A percentile compares a stretch with the other conserved stretches of the same genome.
phyloP scores from a whole-genome alignment of 2,888 invertebrate genomes.

The Galerucella nymphaeae region DNA sequence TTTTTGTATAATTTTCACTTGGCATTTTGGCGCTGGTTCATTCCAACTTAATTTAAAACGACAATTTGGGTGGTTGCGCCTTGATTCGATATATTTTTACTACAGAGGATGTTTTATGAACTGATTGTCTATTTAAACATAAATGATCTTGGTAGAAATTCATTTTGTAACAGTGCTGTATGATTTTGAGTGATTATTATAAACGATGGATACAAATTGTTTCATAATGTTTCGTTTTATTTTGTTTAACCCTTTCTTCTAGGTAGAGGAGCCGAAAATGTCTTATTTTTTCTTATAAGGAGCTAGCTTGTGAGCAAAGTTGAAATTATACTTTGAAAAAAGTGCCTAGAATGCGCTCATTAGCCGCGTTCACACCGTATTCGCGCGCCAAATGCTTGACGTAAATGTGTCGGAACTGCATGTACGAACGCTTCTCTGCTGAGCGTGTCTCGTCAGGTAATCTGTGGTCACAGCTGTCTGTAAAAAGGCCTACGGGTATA shows the following conservation, averaged over 20 bases:
- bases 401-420: too few species aligned
- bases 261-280: not conserved
- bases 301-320: not conserved
- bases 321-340: too few species aligned
- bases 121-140: slow-evolving; percentile 59
- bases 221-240: slow-evolving; percentile 62
- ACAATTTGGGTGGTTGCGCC: slow-evolving; percentile 49
- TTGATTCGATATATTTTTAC: slow-evolving; percentile 60
- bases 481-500: too few species aligned
- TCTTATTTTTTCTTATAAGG: too few species aligned
- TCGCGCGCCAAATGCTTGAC: too few species aligned
- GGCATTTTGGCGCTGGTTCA: slow-evolving; percentile 56
- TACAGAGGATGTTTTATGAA: slow-evolving; percentile 56
- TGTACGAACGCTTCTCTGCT: too few species aligned
- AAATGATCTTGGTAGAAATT: slow-evolving; percentile 58
- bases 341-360: too few species aligned
- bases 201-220: slow-evolving; percentile 65
- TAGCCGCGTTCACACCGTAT: too few species aligned
- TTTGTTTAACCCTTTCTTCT: slow-evolving; percentile 29
- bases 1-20: slow-evolving; percentile 46
- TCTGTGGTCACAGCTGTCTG: too few species aligned
- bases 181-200: slow-evolving; percentile 64
- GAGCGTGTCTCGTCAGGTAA: too few species aligned
- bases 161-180: slow-evolving; percentile 64
- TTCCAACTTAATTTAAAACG: slow-evolving; percentile 55